Percentiles rank a stretch among this genome's conserved stretches.
Evolutionary conservation across 2,113 vertebrate species (phyloP).

Genomic region (Scatophagus argus): DNA sequence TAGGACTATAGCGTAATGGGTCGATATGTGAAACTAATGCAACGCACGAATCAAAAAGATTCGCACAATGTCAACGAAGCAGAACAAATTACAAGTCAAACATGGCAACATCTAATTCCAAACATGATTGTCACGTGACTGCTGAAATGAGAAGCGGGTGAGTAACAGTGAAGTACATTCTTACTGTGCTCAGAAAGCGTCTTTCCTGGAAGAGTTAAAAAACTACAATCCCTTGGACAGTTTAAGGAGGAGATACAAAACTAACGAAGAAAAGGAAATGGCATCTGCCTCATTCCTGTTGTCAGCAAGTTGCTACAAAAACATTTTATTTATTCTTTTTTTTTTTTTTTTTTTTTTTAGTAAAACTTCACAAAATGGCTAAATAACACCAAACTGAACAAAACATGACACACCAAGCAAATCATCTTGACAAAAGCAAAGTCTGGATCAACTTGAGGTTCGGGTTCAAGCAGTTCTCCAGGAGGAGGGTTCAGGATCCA

Average conservation of each 20-base stretch:
- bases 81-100: constrained; percentile 36
- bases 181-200: constrained; percentile 59
- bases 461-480: constrained; percentile 72
- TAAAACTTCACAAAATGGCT: constrained; percentile 54
- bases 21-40: constrained; percentile 47
- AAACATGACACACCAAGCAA: constrained; percentile 82
- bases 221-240: constrained; percentile 68
- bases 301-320: constrained; percentile 73
- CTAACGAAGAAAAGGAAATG: constrained; percentile 27
- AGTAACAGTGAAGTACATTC: constrained; percentile 69
- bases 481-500: constrained; percentile 73
- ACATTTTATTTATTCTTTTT: too few relatives aligned
- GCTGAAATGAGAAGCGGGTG: constrained; percentile 63
- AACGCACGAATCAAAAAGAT: constrained; percentile 22
- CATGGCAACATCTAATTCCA: constrained; percentile 43
- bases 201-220: constrained; percentile 62
- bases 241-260: constrained; percentile 58
- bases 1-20: constrained; percentile 42
- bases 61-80: constrained; percentile 32
- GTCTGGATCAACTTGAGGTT: constrained; percentile 63
- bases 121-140: constrained; percentile 76
- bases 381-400: constrained; percentile 44
- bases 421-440: constrained; percentile 74
- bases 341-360: constrained; percentile 35
- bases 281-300: constrained; percentile 25